phyloP scores from a whole-genome alignment of 1,140 invertebrate genomes.

The Aplysia californica region DNA sequence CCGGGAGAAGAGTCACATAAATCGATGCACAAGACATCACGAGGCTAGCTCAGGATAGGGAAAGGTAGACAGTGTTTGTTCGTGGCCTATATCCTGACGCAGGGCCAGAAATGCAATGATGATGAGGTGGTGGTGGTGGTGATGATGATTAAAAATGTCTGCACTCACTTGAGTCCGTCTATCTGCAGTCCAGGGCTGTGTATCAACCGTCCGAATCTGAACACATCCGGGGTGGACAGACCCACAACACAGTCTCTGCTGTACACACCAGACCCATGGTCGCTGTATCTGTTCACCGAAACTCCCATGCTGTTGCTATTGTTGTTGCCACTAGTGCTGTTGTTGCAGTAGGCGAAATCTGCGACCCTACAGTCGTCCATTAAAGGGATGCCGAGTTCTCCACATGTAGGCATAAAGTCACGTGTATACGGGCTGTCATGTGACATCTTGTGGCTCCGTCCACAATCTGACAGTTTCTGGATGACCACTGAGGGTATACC shows the following conservation, averaged over 20 bases:
- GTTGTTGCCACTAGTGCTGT: no score
- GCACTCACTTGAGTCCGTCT: neutral
- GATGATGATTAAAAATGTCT: neutral
- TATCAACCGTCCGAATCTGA: neutral
- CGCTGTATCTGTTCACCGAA: neutral
- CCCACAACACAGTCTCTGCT: neutral
- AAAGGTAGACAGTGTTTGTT: neutral
- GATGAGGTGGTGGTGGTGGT: neutral
- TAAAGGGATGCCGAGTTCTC: neutral
- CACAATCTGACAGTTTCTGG: neutral
- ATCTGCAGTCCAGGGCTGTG: neutral
- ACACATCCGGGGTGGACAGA: neutral
- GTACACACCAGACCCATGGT: neutral
- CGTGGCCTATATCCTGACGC: neutral
- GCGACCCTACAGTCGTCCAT: neutral
- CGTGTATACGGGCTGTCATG: neutral
- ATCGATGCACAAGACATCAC: neutral
- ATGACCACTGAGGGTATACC: neutral
- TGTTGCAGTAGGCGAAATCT: no score
- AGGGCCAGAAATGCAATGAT: neutral
- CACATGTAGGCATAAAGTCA: neutral
- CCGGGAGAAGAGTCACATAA: neutral
- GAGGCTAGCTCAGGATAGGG: neutral
- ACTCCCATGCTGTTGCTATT: neutral
- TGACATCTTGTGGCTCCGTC: neutral